Evolutionary conservation across 1,140 invertebrate genomes (phyloP).

Genomic region (Eriocheir sinensis): DNA sequence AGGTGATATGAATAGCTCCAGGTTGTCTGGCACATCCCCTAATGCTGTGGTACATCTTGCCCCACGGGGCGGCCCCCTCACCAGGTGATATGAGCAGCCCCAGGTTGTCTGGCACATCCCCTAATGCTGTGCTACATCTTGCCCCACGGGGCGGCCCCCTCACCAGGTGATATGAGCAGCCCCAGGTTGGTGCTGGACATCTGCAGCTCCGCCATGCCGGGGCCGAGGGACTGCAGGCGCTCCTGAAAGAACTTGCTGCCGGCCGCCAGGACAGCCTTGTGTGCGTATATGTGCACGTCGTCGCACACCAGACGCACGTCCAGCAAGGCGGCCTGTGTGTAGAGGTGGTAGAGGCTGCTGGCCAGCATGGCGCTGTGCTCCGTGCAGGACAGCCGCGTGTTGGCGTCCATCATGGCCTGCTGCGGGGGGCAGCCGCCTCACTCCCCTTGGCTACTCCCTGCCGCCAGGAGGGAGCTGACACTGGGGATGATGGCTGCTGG

Average conservation of each 20-base stretch:
- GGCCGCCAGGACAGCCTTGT: conserved; percentile 73
- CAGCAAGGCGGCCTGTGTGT: conserved; percentile 48
- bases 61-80: no score
- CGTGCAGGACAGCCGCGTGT: conserved; percentile 52
- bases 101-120: no score
- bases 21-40: no score
- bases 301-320: conserved; percentile 69
- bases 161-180: conserved; percentile 55
- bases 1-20: no score
- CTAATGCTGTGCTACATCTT: no score
- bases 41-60: no score
- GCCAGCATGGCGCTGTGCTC: conserved; percentile 63
- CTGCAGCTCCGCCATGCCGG: conserved; percentile 62
- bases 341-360: conserved; percentile 59
- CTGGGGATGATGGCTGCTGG: no score
- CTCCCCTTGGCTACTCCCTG: not conserved
- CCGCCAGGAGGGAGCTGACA: no score
- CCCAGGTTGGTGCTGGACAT: conserved; percentile 62
- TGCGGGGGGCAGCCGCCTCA: not conserved
- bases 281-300: conserved; percentile 68
- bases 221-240: conserved; percentile 55
- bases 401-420: conserved; percentile 36
- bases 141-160: no score
- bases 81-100: no score
- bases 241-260: conserved; percentile 71